Conservation (phyloP, 2,797 vertebrate species). For the Crocodylus rhombifer region DNA sequence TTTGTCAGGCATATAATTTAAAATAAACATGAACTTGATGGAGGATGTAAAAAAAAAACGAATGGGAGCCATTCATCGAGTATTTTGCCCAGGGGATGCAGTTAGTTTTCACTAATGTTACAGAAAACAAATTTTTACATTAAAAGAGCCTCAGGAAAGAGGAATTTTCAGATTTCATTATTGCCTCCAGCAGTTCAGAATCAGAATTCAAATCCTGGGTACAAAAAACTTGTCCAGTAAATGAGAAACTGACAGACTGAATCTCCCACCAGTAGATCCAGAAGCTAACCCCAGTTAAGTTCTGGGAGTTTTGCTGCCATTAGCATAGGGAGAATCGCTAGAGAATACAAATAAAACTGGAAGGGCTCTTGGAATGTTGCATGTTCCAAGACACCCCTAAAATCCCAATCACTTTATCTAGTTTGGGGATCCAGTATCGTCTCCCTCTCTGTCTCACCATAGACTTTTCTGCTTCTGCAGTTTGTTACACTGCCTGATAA, state of each 20-base stretch:
- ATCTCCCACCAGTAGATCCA: not conserved
- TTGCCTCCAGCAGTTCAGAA: not conserved
- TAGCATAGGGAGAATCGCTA: not conserved
- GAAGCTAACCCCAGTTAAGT: not conserved
- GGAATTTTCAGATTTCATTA: not conserved
- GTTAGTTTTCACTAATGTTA: not conserved
- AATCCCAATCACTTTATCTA: not conserved
- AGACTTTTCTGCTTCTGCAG: not conserved
- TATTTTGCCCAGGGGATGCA: not conserved
- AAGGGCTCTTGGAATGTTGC: not conserved
- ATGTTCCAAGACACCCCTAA: not conserved
- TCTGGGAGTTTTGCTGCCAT: not conserved
- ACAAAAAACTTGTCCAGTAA: accelerated
- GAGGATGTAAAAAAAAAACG: conserved; percentile 2
- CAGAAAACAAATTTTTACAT: accelerated
- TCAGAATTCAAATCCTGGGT: not conserved
- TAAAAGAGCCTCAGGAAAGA: not conserved
- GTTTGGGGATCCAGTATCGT: accelerated
- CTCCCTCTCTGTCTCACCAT: not conserved
- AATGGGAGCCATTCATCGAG: not conserved
- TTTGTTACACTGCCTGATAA: not conserved
- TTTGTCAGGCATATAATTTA: not conserved
- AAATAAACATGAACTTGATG: not conserved
- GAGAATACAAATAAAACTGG: not conserved
- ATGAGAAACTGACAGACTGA: not conserved